phyloP scores from a whole-genome alignment of 2,797 vertebrate species.

The Brachymystax lenok region DNA sequence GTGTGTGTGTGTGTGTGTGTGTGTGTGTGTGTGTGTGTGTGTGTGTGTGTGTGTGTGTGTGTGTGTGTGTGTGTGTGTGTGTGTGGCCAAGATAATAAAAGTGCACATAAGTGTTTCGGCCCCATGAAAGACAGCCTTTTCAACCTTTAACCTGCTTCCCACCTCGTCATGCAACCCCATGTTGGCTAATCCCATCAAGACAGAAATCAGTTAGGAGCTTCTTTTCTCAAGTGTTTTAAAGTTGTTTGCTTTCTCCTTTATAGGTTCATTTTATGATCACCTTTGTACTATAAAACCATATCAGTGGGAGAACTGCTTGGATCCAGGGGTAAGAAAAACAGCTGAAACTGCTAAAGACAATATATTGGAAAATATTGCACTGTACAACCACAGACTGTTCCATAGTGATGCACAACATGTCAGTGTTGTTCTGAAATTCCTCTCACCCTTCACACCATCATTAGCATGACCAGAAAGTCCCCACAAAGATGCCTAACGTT shows the following conservation, averaged over 20 bases:
- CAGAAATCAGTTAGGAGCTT: constrained; percentile 3
- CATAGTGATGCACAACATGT: constrained; percentile 12
- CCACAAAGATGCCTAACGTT: constrained; percentile 28
- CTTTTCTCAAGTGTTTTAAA: constrained; percentile 7
- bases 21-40: no score
- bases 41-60: not conserved
- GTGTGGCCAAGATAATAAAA: not conserved
- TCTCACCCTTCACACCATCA: constrained; percentile 7
- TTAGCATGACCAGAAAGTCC: constrained; percentile 13
- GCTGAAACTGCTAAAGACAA: not conserved
- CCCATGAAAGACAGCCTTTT: constrained; percentile 64
- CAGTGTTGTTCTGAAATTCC: not conserved
- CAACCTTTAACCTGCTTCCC: constrained; percentile 69
- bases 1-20: not conserved
- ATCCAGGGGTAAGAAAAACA: not conserved
- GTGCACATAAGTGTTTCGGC: constrained; percentile 50
- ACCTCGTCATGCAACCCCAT: constrained; percentile 58
- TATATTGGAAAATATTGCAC: not conserved
- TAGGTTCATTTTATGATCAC: constrained; percentile 21
- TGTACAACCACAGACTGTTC: not conserved
- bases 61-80: not conserved
- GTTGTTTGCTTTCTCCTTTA: constrained; percentile 33
- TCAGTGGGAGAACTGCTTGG: not conserved
- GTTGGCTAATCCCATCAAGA: constrained; percentile 38
- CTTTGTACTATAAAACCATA: constrained; percentile 15